Evolutionary conservation across 2,113 vertebrate genomes (phyloP).

Genomic region (Columba livia): DNA sequence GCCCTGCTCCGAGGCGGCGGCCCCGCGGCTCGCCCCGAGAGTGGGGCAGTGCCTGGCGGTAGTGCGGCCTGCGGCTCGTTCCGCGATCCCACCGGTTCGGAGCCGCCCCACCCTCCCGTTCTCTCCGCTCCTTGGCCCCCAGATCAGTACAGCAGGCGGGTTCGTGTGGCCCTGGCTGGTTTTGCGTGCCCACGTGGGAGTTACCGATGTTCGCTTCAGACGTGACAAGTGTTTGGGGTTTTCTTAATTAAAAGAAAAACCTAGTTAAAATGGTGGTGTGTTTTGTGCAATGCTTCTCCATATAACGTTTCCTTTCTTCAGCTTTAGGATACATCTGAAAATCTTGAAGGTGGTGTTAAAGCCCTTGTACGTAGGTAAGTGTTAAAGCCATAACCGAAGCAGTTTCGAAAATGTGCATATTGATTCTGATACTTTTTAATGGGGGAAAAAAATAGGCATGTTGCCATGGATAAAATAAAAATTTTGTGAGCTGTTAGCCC

Average conservation of each 20-base stretch:
- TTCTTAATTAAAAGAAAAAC: no score
- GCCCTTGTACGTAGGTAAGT: neutral
- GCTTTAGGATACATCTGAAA: neutral
- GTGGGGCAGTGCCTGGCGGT: rapidly evolving
- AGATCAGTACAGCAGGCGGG: rapidly evolving
- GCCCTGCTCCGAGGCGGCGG: rapidly evolving
- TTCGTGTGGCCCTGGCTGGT: rapidly evolving
- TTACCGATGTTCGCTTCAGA: no score
- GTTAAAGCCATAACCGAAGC: neutral
- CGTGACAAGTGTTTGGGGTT: rapidly evolving
- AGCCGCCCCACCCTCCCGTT: no score
- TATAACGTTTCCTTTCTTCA: neutral
- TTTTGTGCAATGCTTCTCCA: neutral
- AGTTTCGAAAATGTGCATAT: rapidly evolving
- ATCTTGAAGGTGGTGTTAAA: rapidly evolving
- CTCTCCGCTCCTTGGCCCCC: no score
- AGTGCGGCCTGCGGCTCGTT: neutral
- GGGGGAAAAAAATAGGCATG: rapidly evolving
- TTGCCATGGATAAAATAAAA: neutral
- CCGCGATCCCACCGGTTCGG: no score
- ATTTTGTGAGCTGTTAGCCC: rapidly evolving
- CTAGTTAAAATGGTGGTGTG: neutral
- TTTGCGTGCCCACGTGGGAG: rapidly evolving
- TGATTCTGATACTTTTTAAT: no score
- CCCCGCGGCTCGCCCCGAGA: rapidly evolving